These are phyloP conservation scores for Tridacna gigas DNA, from an alignment of 2,888 invertebrate genomes.

Conservation along the genomic window DNA sequence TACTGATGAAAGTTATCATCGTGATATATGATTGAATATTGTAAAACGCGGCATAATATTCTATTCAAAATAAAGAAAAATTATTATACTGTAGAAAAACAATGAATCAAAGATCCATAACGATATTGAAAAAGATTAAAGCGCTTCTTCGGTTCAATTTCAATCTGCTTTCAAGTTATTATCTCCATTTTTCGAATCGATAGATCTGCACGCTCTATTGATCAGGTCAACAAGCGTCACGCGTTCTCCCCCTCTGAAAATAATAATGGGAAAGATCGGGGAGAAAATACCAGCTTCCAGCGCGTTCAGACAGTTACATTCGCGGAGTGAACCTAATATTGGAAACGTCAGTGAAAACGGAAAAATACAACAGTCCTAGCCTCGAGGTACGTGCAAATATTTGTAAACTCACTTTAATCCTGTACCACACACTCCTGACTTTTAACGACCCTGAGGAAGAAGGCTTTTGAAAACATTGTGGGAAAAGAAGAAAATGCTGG, in stretches of 20 bases:
- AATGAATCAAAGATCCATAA: no score
- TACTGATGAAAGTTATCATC: no score
- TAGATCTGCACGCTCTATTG: slow-evolving; percentile 20
- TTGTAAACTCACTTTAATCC: no score
- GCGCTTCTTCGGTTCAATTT: no score
- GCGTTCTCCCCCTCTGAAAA: slow-evolving; percentile 8
- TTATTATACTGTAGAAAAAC: no score
- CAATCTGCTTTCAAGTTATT: slow-evolving; percentile 5
- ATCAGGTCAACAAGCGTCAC: slow-evolving; percentile 4
- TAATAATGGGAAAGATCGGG: slow-evolving; percentile 4
- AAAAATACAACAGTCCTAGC: slow-evolving; percentile 11
- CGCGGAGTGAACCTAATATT: slow-evolving; percentile 15
- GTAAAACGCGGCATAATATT: no score
- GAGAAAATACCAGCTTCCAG: slow-evolving; percentile 12
- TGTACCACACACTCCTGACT: no score
- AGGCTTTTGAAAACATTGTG: slow-evolving; percentile 3
- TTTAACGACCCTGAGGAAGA: no score
- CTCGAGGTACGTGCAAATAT: neutral
- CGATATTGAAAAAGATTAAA: no score
- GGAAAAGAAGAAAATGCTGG: slow-evolving; percentile 1
- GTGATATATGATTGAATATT: no score
- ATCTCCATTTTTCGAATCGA: slow-evolving; percentile 21
- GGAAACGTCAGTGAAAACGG: slow-evolving; percentile 17
- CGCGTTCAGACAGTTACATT: slow-evolving; percentile 2
- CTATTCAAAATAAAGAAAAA: no score